Conservation (phyloP, 1,140 invertebrate species). For the Bombus confusus region DNA sequence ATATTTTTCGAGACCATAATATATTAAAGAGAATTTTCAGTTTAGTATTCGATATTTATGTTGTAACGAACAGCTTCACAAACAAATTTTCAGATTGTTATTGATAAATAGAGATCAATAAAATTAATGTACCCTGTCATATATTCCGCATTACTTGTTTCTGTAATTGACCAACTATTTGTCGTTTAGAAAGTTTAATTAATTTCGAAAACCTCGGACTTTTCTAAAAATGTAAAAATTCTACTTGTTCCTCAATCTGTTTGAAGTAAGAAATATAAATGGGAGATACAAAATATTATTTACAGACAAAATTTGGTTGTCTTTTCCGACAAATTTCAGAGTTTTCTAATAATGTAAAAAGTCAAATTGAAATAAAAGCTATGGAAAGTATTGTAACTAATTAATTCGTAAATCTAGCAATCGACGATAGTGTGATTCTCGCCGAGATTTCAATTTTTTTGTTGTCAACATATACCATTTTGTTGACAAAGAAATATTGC, state of each 20-base stretch:
- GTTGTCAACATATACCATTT: background rate
- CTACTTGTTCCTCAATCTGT: background rate
- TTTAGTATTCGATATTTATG: background rate
- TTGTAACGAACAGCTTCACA: background rate
- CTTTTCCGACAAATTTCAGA: background rate
- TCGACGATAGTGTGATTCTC: too few relatives aligned
- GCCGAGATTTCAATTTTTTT: background rate
- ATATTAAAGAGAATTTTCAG: background rate
- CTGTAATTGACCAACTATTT: background rate
- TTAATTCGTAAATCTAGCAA: background rate
- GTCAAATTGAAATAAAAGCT: background rate
- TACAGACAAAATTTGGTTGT: background rate
- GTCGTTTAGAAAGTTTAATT: background rate
- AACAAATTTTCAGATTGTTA: background rate
- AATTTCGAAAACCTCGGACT: too few relatives aligned
- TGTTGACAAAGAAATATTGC: slow-evolving; percentile 23
- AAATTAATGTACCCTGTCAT: background rate
- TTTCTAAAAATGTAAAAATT: too few relatives aligned
- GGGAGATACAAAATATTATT: background rate
- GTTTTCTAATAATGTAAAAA: background rate
- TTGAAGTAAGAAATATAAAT: background rate
- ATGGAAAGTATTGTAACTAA: background rate
- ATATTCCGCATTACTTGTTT: background rate
- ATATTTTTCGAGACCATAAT: background rate
- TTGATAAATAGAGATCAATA: background rate